A percentile compares a stretch with the other conserved stretches of the same genome.
Evolutionary conservation across 2,797 vertebrate genomes (phyloP).

Genomic region (Molossus alvarezi): DNA sequence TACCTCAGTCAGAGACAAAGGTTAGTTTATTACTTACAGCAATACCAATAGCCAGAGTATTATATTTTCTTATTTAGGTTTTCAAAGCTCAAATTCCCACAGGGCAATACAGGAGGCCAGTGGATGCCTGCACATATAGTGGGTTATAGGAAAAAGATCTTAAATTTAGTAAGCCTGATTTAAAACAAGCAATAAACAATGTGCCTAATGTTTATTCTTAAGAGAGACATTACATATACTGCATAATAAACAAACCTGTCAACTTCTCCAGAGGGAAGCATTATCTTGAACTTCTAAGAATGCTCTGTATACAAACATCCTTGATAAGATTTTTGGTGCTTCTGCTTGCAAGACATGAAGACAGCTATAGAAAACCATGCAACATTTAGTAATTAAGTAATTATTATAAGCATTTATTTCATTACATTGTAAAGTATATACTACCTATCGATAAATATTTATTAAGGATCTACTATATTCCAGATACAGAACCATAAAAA

Average conservation of each 20-base stretch:
- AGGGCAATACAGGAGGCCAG: not conserved
- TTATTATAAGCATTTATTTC: not conserved
- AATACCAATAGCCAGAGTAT: not conserved
- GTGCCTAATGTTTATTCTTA: not conserved
- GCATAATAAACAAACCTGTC: not conserved
- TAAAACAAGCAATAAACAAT: not conserved
- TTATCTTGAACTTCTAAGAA: not conserved
- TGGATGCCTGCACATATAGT: not conserved
- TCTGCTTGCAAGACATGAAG: not conserved
- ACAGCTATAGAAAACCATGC: not conserved
- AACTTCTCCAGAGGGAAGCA: not conserved
- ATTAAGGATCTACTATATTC: conserved; percentile 12
- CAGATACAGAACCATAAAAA: not conserved
- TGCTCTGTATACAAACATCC: not conserved
- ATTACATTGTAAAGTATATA: conserved; percentile 16
- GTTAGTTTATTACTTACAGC: not conserved
- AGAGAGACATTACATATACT: not conserved
- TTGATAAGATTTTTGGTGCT: not conserved
- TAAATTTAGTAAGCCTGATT: not conserved
- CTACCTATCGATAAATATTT: not conserved
- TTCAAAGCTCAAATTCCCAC: not conserved
- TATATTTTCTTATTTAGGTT: not conserved
- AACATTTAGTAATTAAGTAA: conserved; percentile 27
- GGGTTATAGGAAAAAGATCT: not conserved
- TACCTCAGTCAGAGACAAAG: not conserved